Conservation (phyloP, 2,113 vertebrate genomes). For the Austrofundulus limnaeus region DNA sequence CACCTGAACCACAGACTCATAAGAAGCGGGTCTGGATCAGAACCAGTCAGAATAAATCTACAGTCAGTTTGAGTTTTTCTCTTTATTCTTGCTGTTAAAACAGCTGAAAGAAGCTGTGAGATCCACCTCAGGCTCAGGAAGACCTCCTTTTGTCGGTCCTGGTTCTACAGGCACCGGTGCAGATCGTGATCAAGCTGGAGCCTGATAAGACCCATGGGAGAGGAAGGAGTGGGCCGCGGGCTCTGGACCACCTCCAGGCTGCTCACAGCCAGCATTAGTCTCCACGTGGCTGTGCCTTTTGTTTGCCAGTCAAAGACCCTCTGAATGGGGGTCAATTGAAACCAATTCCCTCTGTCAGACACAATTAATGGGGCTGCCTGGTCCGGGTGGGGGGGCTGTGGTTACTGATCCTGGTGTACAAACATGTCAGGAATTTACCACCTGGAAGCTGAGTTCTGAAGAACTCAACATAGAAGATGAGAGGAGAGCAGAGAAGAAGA, state of each 20-base stretch:
- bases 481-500: no score
- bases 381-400: slow-evolving; percentile 52
- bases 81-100: no score
- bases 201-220: slow-evolving; percentile 62
- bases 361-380: slow-evolving; percentile 75
- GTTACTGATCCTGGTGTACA: slow-evolving; percentile 75
- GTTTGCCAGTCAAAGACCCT: slow-evolving; percentile 71
- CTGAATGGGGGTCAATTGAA: slow-evolving; percentile 81
- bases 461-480: no score
- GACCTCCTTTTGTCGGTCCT: slow-evolving; percentile 25
- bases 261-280: slow-evolving; percentile 78
- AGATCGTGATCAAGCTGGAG: slow-evolving; percentile 64
- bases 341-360: slow-evolving; percentile 78
- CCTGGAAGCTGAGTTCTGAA: slow-evolving; percentile 66
- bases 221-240: slow-evolving; percentile 43
- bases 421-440: slow-evolving; percentile 74
- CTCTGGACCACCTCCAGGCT: slow-evolving; percentile 68
- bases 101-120: slow-evolving; percentile 12
- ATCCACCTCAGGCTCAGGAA: slow-evolving; percentile 48
- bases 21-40: no score
- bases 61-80: no score
- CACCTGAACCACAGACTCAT: no score
- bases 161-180: slow-evolving; percentile 66
- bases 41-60: no score
- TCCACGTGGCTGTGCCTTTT: slow-evolving; percentile 81